Evolutionary conservation across 2,797 vertebrate species (phyloP).

Genomic region (Borostomias antarcticus): DNA sequence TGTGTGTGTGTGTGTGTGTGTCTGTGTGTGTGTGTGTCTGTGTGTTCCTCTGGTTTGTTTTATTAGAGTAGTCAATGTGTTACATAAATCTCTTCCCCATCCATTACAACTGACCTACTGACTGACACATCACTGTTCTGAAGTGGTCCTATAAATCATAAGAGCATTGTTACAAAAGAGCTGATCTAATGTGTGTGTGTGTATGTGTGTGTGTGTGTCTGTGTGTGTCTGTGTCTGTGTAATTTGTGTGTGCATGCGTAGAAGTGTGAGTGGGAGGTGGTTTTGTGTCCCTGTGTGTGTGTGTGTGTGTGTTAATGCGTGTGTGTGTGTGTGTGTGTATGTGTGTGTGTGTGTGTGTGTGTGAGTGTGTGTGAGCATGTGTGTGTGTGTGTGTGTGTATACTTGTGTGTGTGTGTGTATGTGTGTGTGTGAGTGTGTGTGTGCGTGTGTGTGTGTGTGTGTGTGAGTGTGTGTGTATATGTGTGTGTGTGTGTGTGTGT

Average conservation of each 20-base stretch:
- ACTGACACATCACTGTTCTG: background rate
- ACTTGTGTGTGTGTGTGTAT: background rate
- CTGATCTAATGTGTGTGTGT: background rate
- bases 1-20: background rate
- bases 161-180: constrained; percentile 9
- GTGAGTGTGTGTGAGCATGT: no score
- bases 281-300: background rate
- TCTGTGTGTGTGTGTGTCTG: background rate
- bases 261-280: constrained; percentile 10
- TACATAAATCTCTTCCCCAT: background rate
- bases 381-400: no score
- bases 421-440: constrained; percentile 16
- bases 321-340: background rate
- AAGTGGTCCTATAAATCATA: background rate
- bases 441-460: background rate
- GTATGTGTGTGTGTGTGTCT: constrained; percentile 8
- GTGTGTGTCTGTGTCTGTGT: background rate
- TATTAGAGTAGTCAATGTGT: constrained; percentile 8
- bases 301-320: constrained; percentile 15
- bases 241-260: constrained; percentile 17
- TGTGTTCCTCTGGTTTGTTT: background rate
- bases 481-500: no score
- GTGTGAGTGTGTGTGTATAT: no score
- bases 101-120: background rate
- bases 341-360: background rate